phyloP scores from a whole-genome alignment of 2,797 vertebrate genomes.

The Syngnathus acus region DNA sequence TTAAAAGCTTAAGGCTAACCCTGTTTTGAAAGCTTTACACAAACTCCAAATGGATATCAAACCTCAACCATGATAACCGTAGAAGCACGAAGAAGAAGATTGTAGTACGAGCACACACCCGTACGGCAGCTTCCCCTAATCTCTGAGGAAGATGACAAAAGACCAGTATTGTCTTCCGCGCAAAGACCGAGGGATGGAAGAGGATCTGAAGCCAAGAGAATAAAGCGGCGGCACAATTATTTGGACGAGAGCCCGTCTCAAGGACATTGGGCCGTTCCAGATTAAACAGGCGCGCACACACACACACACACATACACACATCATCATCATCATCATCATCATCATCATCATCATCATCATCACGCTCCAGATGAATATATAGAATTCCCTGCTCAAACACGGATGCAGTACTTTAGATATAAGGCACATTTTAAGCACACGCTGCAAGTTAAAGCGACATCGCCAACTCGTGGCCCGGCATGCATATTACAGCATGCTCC shows the following conservation, averaged over 20 bases:
- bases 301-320: neutral
- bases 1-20: neutral
- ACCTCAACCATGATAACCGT: neutral
- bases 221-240: slow-evolving; percentile 25
- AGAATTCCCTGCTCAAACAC: neutral
- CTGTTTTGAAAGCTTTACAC: neutral
- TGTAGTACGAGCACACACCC: slow-evolving; percentile 1
- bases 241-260: slow-evolving; percentile 44
- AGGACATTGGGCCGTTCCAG: slow-evolving; percentile 45
- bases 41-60: too few species aligned
- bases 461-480: neutral
- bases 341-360: slow-evolving; percentile 19
- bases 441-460: neutral
- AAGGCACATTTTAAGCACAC: too few species aligned
- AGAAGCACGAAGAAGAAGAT: neutral
- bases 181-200: slow-evolving; percentile 12
- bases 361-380: slow-evolving; percentile 18
- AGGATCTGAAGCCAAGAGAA: neutral
- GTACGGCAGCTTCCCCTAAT: slow-evolving; percentile 18
- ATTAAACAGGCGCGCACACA: neutral
- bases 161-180: slow-evolving; percentile 19
- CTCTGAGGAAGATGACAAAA: slow-evolving; percentile 32
- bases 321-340: slow-evolving; percentile 17
- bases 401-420: too few species aligned
- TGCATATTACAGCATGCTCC: neutral